Conservation (phyloP, 2,797 vertebrate genomes). For the Sebastes minor region DNA sequence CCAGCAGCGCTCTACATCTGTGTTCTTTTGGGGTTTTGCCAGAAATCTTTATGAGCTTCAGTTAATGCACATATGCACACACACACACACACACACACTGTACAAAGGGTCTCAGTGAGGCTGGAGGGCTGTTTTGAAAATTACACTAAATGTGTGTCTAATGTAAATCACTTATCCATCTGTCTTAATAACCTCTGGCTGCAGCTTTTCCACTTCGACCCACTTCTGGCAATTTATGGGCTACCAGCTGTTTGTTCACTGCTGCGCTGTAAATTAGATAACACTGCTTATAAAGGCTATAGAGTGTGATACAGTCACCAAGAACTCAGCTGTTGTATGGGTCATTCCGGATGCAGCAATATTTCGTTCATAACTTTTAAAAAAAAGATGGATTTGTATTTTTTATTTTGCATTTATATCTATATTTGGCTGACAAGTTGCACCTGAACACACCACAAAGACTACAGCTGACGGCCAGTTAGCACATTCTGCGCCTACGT, state of each 20-base stretch:
- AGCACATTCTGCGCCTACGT: no score
- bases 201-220: not conserved
- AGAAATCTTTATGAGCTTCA: not conserved
- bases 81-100: not conserved
- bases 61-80: not conserved
- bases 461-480: no score
- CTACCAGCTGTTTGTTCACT: not conserved
- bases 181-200: slow-evolving; percentile 6
- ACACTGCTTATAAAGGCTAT: not conserved
- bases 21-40: not conserved
- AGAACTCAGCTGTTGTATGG: not conserved
- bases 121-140: not conserved
- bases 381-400: no score
- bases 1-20: not conserved
- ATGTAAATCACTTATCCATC: slow-evolving; percentile 14
- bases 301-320: not conserved
- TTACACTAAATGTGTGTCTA: not conserved
- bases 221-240: not conserved
- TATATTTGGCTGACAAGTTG: no score
- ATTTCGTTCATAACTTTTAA: no score
- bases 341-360: no score
- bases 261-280: not conserved
- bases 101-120: not conserved
- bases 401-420: no score
- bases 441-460: no score